Base-by-base conservation (phyloP, 2,113 vertebrate species). In the Pseudonaja textilis region DNA sequence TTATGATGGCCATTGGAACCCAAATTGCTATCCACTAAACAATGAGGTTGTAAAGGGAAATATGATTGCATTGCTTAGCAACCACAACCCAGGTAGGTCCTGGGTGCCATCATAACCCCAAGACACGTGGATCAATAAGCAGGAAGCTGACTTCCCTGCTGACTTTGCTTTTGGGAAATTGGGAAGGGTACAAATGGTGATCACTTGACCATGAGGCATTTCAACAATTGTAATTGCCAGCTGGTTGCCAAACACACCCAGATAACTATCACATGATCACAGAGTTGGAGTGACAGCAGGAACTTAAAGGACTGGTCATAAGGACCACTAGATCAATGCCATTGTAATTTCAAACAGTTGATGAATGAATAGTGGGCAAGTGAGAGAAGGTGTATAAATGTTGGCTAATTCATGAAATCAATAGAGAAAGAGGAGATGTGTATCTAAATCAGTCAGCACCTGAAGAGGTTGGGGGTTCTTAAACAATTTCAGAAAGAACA, bases 371-470 rank as follows among this genome's bases (percentile, higher is more conserved):
- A 81, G 2, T 81, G 2, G 18, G 18, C 34, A 81, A 39, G 18
- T 5, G 9, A 81, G 7, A 81, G 34, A 39, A 81, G 1, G 2
- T 81, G 34, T 81, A 39, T 97, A 97, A 97, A 97, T 97, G 95
- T 89, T 96, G 95, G 97, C 96, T 97, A 97, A 98, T 97, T 97
- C 97, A 98, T 97, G 96, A 95, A 97, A 95, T 96, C 88, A 93
- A 93, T 92, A 89, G 88, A 95, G 95, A 94, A 97, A 97, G 86
- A 96, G 89, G 96, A 96, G 97, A 97, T 98, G 97, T 98, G 97
- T 97, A 96, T 96, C 96, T 97, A 97, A 98, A 97, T 95, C 96
- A 96, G 94, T 94, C 90, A 95, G 94, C 93, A 94, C 91, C 95
- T 95, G 96, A 97, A 96, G 93, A 96, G 95, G 97, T 95, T 95